Conservation (phyloP, 2,888 invertebrate species). For the Pristionchus entomophagus region DNA sequence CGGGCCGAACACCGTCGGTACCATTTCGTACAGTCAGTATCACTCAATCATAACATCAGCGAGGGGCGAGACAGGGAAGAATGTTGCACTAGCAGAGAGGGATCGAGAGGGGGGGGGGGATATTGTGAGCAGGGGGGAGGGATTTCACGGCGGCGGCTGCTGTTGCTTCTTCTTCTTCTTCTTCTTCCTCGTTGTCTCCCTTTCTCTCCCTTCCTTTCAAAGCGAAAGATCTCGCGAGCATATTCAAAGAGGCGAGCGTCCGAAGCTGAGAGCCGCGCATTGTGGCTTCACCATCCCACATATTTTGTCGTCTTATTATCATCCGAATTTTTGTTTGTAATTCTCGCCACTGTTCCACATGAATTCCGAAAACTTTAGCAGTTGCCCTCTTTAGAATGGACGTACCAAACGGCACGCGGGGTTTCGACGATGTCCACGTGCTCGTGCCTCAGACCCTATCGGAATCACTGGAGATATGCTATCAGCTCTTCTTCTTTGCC, state of each 20-base stretch:
- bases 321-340: too few species aligned
- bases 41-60: background rate
- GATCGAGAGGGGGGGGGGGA: background rate
- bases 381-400: background rate
- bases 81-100: background rate
- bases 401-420: background rate
- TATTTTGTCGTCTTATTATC: too few species aligned
- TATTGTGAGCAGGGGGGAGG: background rate
- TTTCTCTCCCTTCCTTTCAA: background rate
- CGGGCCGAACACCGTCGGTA: conserved; percentile 2
- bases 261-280: background rate
- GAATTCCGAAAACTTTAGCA: background rate
- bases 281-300: background rate
- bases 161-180: too few species aligned
- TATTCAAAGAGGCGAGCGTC: background rate
- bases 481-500: conserved; percentile 69
- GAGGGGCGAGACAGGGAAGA: background rate
- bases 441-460: conserved; percentile 62
- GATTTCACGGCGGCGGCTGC: background rate
- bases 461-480: conserved; percentile 70
- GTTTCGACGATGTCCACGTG: conserved; percentile 45
- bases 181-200: background rate
- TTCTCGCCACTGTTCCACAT: background rate
- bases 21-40: background rate
- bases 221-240: background rate